Evolutionary conservation across 2,888 invertebrate species (phyloP), one percentile per base, ranked within the genome.

Genomic region (Dolichomitus sp.): DNA sequence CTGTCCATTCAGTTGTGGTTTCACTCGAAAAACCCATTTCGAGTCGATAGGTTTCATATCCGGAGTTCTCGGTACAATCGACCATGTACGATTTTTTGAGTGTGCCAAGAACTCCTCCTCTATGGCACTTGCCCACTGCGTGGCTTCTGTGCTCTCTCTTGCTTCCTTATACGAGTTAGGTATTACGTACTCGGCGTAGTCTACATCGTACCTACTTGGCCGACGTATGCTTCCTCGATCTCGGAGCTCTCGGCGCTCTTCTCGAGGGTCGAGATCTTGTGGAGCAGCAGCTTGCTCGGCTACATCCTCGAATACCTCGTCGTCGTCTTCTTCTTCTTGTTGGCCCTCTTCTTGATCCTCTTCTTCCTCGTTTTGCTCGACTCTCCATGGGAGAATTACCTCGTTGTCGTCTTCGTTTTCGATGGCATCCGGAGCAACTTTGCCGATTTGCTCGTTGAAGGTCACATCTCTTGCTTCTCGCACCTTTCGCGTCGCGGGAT

Each of bases 21-120:
- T 83, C 11, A 73, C 42, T n/a, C 70, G 61, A 33, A 79, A 79
- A 2, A 79, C 79, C 79, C 79, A 79, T 42, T 79, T 79, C 2
- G 79, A 33, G 57, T 79, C 79, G 1, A 79, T 79, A 11, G 73
- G 23, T 73, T 48, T 65, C 73, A 59, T 73, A 2, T 45, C 30
- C 17, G 37, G 14, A 14, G 37, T 70, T 65, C 65, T 63, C 9
- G 70, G 61, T 5, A 73, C 79, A 17, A 63, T 63, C 9, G 63
- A 48, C 79, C 79, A 79, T 0, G 79, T 79, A 0, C 73, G 23
- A 5, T 73, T 79, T 54, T 65, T 65, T 19, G 73, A 54, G 17
- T 79, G 73, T 4, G 73, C 40, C 3, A n/a, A 33, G 19, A 73
- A 17, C 30, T 73, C 79, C 48, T 27, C 23, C 14, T 14, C 23